Evolutionary conservation across 2,888 invertebrate species (phyloP).

Genomic region (Asteroscopus sphinx): DNA sequence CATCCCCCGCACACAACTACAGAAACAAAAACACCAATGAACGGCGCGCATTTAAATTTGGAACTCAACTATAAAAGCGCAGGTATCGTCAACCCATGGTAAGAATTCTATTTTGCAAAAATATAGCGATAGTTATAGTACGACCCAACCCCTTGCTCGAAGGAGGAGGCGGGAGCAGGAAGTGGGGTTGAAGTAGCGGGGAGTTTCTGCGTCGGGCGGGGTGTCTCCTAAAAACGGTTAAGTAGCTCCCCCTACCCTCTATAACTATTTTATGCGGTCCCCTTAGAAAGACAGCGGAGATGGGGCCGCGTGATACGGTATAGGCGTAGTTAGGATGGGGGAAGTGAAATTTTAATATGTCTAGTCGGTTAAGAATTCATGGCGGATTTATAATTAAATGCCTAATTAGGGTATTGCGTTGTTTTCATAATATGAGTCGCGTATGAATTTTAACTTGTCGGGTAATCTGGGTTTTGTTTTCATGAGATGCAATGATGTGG

Average conservation of each 20-base stretch:
- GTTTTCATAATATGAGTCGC: constrained; percentile 73
- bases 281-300: constrained; percentile 89
- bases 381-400: constrained; percentile 87
- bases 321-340: constrained; percentile 79
- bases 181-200: constrained; percentile 84
- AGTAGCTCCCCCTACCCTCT: constrained; percentile 88
- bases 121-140: constrained; percentile 87
- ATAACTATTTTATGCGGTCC: constrained; percentile 90
- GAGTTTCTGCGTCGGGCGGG: constrained; percentile 84
- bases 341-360: constrained; percentile 89
- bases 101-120: constrained; percentile 88
- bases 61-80: constrained; percentile 79
- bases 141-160: constrained; percentile 63
- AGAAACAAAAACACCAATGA: constrained; percentile 83
- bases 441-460: constrained; percentile 75
- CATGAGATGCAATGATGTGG: constrained; percentile 40
- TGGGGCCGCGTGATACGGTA: constrained; percentile 84
- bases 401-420: constrained; percentile 84
- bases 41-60: constrained; percentile 76
- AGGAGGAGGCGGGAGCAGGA: constrained; percentile 80
- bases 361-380: constrained; percentile 88
- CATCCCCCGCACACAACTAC: constrained; percentile 72
- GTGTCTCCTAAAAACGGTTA: constrained; percentile 90
- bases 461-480: constrained; percentile 61
- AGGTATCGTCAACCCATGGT: constrained; percentile 87